A percentile compares a stretch with the other conserved stretches of the same genome.
These are phyloP conservation scores for Chironomus tentans DNA, from an alignment of 2,888 invertebrate genomes.

Conservation along the genomic window DNA sequence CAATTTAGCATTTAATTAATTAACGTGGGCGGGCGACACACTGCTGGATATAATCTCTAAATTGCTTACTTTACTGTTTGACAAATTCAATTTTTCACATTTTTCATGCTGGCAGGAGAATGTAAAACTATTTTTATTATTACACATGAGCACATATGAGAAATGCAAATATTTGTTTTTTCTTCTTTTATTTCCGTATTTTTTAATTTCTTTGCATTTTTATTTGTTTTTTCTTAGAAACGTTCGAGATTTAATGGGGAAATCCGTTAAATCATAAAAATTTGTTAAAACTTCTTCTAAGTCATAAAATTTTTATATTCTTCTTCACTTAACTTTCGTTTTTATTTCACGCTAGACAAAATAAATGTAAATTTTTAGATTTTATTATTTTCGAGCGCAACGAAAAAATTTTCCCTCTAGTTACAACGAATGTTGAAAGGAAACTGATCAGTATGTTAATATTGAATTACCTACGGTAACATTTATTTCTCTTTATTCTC, in stretches of 20 bases:
- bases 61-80: too few relatives aligned
- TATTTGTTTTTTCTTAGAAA: neutral
- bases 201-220: too few relatives aligned
- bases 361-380: neutral
- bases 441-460: neutral
- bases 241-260: too few relatives aligned
- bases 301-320: neutral
- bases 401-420: neutral
- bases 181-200: too few relatives aligned
- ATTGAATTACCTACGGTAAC: neutral
- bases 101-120: too few relatives aligned
- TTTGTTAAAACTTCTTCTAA: neutral
- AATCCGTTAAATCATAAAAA: conserved; percentile 2
- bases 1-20: neutral
- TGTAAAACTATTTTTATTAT: too few relatives aligned
- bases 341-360: neutral
- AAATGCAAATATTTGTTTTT: too few relatives aligned
- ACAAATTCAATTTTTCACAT: too few relatives aligned
- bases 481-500: neutral
- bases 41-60: too few relatives aligned
- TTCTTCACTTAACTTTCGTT: neutral
- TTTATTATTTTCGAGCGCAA: neutral
- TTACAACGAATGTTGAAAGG: neutral
- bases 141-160: too few relatives aligned
- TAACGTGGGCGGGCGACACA: too few relatives aligned